phyloP scores from a whole-genome alignment of 2,113 vertebrate species.

The Heterochromis multidens region DNA sequence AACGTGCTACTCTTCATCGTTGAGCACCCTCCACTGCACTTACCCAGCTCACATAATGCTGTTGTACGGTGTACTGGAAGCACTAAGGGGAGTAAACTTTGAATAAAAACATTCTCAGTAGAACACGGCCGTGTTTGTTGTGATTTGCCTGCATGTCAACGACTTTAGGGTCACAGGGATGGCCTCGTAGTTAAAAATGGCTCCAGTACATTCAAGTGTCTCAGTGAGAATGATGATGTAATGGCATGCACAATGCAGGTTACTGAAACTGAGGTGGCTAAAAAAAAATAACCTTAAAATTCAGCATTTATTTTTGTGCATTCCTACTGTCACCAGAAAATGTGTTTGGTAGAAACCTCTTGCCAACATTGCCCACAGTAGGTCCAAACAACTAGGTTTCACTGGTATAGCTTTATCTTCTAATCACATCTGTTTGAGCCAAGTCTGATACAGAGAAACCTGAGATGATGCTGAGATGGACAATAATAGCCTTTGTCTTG shows the following conservation, averaged over 20 bases:
- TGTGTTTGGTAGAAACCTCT: neutral
- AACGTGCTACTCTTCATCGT: slow-evolving; percentile 61
- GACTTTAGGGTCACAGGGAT: neutral
- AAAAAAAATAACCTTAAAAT: neutral
- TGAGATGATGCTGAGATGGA: neutral
- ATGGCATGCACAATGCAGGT: neutral
- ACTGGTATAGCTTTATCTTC: too few relatives aligned
- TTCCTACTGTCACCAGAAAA: neutral
- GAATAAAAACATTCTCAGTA: slow-evolving; percentile 82
- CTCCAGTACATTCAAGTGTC: neutral
- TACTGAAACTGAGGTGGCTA: neutral
- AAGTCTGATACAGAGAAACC: neutral
- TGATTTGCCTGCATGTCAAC: neutral
- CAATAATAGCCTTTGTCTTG: neutral
- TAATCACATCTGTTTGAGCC: neutral
- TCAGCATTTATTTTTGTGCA: neutral
- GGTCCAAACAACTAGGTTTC: neutral
- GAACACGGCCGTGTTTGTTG: neutral
- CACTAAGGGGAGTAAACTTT: slow-evolving; percentile 77
- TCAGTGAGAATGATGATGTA: neutral
- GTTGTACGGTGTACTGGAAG: slow-evolving; percentile 70
- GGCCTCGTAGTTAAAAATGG: neutral
- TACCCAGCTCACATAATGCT: slow-evolving; percentile 64
- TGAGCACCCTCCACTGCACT: slow-evolving; percentile 62
- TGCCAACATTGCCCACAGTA: neutral